A percentile compares a stretch with the other conserved stretches of the same genome.
Evolutionary conservation across 2,888 invertebrate genomes (phyloP).

Genomic region (Odontothrips loti): DNA sequence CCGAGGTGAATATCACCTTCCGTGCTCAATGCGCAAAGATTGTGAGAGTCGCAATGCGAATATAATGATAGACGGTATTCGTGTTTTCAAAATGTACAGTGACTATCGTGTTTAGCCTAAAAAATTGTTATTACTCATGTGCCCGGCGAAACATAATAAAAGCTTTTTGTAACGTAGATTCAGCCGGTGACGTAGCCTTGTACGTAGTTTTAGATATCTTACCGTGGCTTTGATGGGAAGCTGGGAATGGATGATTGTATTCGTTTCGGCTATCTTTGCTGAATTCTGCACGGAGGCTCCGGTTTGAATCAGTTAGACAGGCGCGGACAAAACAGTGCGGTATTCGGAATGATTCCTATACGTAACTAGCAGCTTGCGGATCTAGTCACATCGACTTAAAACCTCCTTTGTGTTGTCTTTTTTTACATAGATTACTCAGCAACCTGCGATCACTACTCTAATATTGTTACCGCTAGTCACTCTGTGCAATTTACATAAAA

Average conservation of each 20-base stretch:
- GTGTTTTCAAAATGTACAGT: too few species aligned
- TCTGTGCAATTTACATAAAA: neutral
- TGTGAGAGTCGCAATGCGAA: too few species aligned
- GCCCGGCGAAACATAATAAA: too few species aligned
- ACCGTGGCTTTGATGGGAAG: neutral
- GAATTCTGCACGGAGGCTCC: neutral
- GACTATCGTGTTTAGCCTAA: too few species aligned
- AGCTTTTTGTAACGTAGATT: neutral
- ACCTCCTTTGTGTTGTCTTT: neutral
- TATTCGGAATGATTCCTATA: neutral
- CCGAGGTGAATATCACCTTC: too few species aligned
- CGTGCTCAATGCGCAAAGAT: too few species aligned
- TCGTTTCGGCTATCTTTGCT: neutral
- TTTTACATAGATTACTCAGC: neutral
- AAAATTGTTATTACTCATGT: too few species aligned
- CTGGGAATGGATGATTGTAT: neutral
- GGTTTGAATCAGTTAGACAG: neutral
- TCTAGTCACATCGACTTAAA: neutral
- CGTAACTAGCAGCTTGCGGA: constrained; percentile 15
- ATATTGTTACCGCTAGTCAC: neutral
- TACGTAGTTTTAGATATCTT: too few species aligned
- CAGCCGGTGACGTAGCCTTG: neutral
- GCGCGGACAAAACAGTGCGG: neutral
- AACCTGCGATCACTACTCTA: neutral
- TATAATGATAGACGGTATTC: too few species aligned